These are phyloP conservation scores for Heliconius hewitsoni DNA, from an alignment of 1,140 invertebrate species.

Conservation along the genomic window DNA sequence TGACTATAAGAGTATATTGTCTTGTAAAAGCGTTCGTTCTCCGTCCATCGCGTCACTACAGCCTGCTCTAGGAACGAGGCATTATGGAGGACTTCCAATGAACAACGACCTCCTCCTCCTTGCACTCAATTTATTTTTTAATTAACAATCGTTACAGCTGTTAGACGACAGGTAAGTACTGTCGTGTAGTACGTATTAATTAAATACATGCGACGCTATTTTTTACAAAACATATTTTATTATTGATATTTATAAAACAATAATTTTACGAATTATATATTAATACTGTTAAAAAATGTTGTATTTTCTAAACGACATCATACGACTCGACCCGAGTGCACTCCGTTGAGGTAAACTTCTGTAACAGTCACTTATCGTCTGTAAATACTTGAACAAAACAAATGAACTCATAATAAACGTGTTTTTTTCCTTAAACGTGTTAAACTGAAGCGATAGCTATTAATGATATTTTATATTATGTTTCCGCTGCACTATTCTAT, in stretches of 20 bases:
- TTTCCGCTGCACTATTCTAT: too few species aligned
- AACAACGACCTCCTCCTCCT: neutral
- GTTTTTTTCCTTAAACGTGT: neutral
- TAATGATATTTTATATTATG: too few species aligned
- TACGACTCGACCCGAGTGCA: neutral
- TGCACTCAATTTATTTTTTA: neutral
- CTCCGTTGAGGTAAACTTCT: neutral
- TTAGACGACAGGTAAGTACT: too few species aligned
- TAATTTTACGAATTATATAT: too few species aligned
- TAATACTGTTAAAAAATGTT: too few species aligned
- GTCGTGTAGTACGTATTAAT: too few species aligned
- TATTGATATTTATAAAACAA: too few species aligned
- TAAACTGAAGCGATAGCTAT: neutral
- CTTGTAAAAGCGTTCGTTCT: neutral
- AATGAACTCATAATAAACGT: neutral
- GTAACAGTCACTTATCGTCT: neutral
- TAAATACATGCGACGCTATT: too few species aligned
- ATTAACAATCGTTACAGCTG: neutral
- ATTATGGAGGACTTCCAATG: neutral
- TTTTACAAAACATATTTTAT: too few species aligned
- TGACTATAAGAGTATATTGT: neutral
- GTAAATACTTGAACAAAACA: conserved; percentile 2
- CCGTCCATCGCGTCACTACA: neutral
- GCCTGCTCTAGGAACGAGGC: neutral
- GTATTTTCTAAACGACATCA: neutral